Base-by-base conservation (phyloP, 2,888 invertebrate genomes). In the Microplitis deprimator region DNA sequence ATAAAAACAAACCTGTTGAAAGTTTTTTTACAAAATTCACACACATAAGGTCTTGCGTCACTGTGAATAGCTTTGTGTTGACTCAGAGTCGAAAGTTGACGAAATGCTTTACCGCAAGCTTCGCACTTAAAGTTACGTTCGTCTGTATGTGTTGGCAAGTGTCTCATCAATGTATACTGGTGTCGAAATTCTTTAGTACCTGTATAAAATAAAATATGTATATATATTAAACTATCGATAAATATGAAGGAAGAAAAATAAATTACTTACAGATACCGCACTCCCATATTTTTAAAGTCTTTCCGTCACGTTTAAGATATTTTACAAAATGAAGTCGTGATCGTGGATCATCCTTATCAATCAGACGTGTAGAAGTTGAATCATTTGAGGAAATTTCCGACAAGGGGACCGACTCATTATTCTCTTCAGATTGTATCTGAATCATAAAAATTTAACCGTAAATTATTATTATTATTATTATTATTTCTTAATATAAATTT, bases 41-140 rank as follows among this genome's bases (percentile, higher is more conserved):
- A 95, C 71, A 93, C 91, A 85, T 94, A 94, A 0, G 95, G 95
- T 65, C 95, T 90, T 60, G 93, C 94, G 60, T 93, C 92, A n/a
- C 94, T 95, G 86, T 95, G 95, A 84, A 95, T 95, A n/a, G 95
- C 94, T 70, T 93, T 92, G 84, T 95, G 95, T 84, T 95, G 95
- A 81, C 94, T 94, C 68, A 95, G 89, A 1, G 95, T 95, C 59
- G 95, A 95, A 85, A 95, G 92, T 88, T 95, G 94, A 0, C 94
- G 91, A 85, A 94, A 94, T 81, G 94, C 93, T 92, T 95, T 95
- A 16, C 94, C 94, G 83, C 95, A 95, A 39, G 92, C 92, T 76
- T 92, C 92, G 86, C 95, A 95, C 85, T 94, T 93, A 89, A 93
- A 95, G 89, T 95, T 95, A 76, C 95, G 90, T 87, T 95, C 95